phyloP scores from a whole-genome alignment of 2,797 vertebrate genomes.

The Sebastes melanostomus region DNA sequence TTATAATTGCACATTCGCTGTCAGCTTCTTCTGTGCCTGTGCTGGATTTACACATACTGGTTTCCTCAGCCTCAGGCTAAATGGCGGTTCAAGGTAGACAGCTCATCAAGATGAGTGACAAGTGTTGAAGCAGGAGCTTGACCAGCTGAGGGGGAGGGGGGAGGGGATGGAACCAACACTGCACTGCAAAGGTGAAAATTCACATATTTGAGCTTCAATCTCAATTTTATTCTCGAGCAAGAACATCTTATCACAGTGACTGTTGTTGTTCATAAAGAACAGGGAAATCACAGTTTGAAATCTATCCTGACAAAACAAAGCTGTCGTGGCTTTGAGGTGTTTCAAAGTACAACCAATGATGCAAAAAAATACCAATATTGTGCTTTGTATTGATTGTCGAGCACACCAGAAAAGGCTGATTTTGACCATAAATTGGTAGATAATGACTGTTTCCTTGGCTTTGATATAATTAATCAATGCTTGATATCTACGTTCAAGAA shows the following conservation, averaged over 20 bases:
- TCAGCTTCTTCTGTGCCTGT: neutral
- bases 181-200: slow-evolving; percentile 7
- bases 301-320: neutral
- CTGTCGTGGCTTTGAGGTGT: neutral
- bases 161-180: neutral
- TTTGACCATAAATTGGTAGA: neutral
- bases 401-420: neutral
- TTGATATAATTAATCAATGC: neutral
- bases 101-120: slow-evolving; percentile 50
- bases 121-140: slow-evolving; percentile 17
- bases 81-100: slow-evolving; percentile 20
- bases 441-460: neutral
- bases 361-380: neutral
- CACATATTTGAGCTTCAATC: slow-evolving; percentile 8
- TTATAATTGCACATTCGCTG: slow-evolving; percentile 16
- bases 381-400: neutral
- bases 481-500: neutral
- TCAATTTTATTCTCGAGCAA: neutral
- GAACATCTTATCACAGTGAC: neutral
- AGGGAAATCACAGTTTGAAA: neutral
- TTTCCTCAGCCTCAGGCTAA: slow-evolving; percentile 35
- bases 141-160: slow-evolving; percentile 10
- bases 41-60: slow-evolving; percentile 9
- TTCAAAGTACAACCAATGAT: neutral
- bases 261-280: neutral